Conservation (phyloP, 2,888 invertebrate species). For the Lasioglossum leucozonium region DNA sequence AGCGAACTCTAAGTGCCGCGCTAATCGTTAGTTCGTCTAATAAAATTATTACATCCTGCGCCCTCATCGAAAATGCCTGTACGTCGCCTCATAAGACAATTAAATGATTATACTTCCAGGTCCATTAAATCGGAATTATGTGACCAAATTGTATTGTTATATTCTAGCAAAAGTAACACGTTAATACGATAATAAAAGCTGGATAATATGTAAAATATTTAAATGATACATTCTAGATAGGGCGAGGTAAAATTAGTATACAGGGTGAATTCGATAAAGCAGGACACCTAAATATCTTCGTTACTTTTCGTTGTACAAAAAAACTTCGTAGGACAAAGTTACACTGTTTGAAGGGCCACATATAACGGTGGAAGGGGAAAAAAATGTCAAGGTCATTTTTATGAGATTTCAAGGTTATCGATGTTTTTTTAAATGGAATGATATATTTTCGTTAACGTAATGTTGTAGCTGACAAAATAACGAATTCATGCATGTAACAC, state of each 20-base stretch:
- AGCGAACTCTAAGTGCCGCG: constrained; percentile 15
- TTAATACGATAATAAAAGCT: not conserved
- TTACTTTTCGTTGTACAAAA: too few relatives aligned
- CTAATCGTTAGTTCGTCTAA: constrained; percentile 22
- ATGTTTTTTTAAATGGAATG: too few relatives aligned
- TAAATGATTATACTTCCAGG: not conserved
- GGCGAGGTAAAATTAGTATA: not conserved
- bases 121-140: not conserved
- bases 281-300: too few relatives aligned
- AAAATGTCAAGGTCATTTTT: too few relatives aligned
- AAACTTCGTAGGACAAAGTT: too few relatives aligned
- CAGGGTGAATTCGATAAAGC: too few relatives aligned
- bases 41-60: constrained; percentile 10
- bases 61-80: not conserved
- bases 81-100: not conserved
- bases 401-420: too few relatives aligned
- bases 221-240: not conserved
- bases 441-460: too few relatives aligned
- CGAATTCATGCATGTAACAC: too few relatives aligned
- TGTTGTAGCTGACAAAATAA: too few relatives aligned
- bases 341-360: too few relatives aligned
- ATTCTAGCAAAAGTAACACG: not conserved
- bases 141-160: not conserved
- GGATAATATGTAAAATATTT: not conserved
- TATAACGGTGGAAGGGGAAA: too few relatives aligned